These are phyloP conservation scores for Caenorhabditis panamensis DNA, from an alignment of 2,888 invertebrate genomes.

Conservation along the genomic window DNA sequence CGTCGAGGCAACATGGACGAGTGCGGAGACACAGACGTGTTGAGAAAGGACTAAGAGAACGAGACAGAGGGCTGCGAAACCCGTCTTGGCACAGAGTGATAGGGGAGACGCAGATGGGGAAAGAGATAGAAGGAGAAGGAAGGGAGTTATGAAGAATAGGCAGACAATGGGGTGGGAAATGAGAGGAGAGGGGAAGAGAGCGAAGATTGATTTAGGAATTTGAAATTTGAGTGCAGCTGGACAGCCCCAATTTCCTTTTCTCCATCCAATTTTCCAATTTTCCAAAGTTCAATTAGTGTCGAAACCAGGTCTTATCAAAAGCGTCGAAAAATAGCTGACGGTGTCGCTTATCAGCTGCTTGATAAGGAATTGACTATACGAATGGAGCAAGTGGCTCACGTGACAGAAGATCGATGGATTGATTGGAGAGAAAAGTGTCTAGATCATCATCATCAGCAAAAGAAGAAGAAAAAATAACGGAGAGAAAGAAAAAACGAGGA, in stretches of 20 bases:
- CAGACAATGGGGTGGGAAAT: not conserved
- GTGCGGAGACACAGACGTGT: conserved; percentile 26
- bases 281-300: not conserved
- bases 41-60: conserved; percentile 6
- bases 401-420: not conserved
- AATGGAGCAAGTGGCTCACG: not conserved
- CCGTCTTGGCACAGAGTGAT: conserved; percentile 29
- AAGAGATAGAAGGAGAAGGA: not conserved
- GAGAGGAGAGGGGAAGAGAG: not conserved
- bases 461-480: conserved; percentile 7
- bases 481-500: not conserved
- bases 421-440: too few relatives aligned
- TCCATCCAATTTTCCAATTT: not conserved
- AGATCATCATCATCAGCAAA: too few relatives aligned
- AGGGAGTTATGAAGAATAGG: not conserved
- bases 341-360: too few relatives aligned
- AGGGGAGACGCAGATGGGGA: conserved; percentile 1
- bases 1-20: conserved; percentile 13
- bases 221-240: too few relatives aligned
- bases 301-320: not conserved
- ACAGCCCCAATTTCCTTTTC: not conserved
- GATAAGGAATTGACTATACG: not conserved
- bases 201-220: not conserved
- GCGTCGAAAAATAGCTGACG: too few relatives aligned
- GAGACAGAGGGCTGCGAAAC: conserved; percentile 22